These are phyloP conservation scores for Dexiosoma caninum DNA, from an alignment of 2,888 invertebrate genomes.

Conservation along the genomic window DNA sequence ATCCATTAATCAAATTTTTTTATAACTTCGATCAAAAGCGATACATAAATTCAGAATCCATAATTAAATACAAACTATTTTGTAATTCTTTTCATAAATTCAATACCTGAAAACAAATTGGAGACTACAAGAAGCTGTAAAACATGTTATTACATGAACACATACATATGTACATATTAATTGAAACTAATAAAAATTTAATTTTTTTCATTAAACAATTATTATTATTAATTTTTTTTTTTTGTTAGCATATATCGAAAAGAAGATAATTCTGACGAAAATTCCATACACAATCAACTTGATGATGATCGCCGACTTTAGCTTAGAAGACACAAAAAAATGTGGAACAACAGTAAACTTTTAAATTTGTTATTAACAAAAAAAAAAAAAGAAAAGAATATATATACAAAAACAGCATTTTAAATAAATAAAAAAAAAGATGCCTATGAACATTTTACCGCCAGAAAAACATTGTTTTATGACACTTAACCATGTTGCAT, in stretches of 20 bases:
- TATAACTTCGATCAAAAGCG: neutral
- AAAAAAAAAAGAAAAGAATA: conserved; percentile 7
- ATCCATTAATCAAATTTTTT: conserved; percentile 30
- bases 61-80: conserved; percentile 31
- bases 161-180: conserved; percentile 8
- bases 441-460: conserved; percentile 38
- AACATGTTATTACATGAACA: conserved; percentile 57
- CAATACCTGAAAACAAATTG: conserved; percentile 23
- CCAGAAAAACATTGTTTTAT: conserved; percentile 49
- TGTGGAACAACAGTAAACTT: conserved; percentile 47
- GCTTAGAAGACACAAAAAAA: neutral
- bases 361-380: conserved; percentile 1
- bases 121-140: conserved; percentile 48
- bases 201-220: conserved; percentile 13
- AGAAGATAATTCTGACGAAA: conserved; percentile 39
- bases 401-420: too few species aligned
- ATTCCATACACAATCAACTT: conserved; percentile 37
- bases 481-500: conserved; percentile 55
- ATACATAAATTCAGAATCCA: conserved; percentile 23
- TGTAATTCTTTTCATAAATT: conserved; percentile 23
- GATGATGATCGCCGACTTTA: conserved; percentile 24
- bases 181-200: conserved; percentile 39
- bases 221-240: neutral
- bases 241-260: neutral
- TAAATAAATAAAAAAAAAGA: neutral